Base-by-base conservation (phyloP, 2,888 invertebrate genomes). In the Cyrtodaria siliqua region DNA sequence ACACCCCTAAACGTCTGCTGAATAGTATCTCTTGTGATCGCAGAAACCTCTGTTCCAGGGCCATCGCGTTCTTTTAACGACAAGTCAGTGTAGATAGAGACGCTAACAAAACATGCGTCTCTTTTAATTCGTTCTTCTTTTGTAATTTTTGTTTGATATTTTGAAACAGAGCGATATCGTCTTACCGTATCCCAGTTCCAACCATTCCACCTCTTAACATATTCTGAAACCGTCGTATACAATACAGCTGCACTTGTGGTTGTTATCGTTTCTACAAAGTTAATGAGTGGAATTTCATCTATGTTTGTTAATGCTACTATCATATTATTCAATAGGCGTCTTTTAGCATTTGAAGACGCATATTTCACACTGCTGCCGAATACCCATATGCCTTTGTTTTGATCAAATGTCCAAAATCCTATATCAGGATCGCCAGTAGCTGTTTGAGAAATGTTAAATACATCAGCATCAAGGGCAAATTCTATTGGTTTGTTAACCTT, bases 351-450 rank as follows among this genome's bases (percentile, higher is more conserved):
- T n/a, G n/a, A n/a, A n/a, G n/a, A n/a, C n/a, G n/a, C n/a, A n/a
- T n/a, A 71, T 67, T 42, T 71, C 62, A 0, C 60, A 29, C 14
- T 29, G 52, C 42, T 77, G 62, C n/a, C n/a, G n/a, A n/a, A n/a
- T 6, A 77, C 67, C 76, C 76, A 77, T 12, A 71, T 67, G 4
- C 76, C 76, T 56, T 77, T 77, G 23, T 77, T 77, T 12, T 42
- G 52, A 42, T 77, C 76, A 38, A 29, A 71, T 26, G 56, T 23
- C 76, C 76, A 77, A 6, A 77, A 29, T 1, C 67, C 20, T 27
- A 77, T 27, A 29, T 77, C 71, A n/a, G 76, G 76, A 33, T 56
- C 38, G 12, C 76, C 76, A 14, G 66, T 29, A 6, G 71, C 47
- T 20, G 62, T 47, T 12, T 42, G 4, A 2, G 71, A 24, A 9